phyloP scores from a whole-genome alignment of 1,140 invertebrate genomes.

The Galleria mellonella region DNA sequence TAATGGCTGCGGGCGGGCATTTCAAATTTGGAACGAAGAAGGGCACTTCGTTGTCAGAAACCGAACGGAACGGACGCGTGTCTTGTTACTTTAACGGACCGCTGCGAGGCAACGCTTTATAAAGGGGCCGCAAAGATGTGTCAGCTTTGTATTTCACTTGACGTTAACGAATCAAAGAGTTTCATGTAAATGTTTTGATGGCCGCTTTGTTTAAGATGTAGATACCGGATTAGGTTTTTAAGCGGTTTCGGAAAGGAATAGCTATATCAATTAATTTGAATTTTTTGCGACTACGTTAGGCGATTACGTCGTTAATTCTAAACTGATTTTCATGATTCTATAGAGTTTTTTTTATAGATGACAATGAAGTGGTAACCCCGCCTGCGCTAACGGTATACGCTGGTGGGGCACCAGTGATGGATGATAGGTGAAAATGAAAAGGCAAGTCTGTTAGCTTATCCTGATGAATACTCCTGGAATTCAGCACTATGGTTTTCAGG shows the following conservation, averaged over 20 bases:
- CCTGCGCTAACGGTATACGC: no score
- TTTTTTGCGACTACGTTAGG: neutral
- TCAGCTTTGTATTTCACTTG: neutral
- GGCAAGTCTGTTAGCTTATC: no score
- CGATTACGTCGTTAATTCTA: no score
- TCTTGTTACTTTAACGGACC: neutral
- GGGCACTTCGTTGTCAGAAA: neutral
- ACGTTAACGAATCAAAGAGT: conserved; percentile 1
- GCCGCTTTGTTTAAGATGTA: neutral
- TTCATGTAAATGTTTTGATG: neutral
- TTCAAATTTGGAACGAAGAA: conserved; percentile 3
- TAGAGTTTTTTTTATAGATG: neutral
- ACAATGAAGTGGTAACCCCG: no score
- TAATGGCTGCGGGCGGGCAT: neutral
- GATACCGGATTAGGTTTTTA: no score
- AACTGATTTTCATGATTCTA: neutral
- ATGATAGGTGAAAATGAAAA: no score
- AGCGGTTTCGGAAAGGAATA: no score
- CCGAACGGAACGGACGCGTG: neutral
- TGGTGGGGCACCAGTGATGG: no score
- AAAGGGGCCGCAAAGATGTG: neutral
- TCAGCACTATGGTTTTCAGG: no score
- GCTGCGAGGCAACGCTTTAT: neutral
- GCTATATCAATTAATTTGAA: neutral
- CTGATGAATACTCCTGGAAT: no score